These are phyloP conservation scores for Astreopora myriophthalma DNA, from an alignment of 64 coral and sea anemone species.

Conservation along the genomic window DNA sequence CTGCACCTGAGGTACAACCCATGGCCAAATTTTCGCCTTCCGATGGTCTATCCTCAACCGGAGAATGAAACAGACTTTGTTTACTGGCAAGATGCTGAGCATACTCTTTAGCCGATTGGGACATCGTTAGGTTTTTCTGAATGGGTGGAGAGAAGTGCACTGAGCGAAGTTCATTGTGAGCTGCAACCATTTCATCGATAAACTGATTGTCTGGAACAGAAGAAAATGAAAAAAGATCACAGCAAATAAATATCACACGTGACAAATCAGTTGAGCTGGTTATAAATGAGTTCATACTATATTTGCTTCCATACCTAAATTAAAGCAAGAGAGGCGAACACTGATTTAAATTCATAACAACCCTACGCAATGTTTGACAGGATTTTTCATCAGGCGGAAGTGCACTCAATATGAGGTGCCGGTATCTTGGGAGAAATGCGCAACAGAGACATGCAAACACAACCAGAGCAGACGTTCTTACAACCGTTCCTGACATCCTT, in stretches of 20 bases:
- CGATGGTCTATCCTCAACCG: background rate
- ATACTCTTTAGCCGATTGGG: constrained; percentile 19
- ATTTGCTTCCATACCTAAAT: too few species aligned
- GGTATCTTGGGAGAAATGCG: too few species aligned
- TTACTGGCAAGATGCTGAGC: constrained; percentile 23
- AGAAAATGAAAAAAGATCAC: background rate
- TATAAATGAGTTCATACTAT: too few species aligned
- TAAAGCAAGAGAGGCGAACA: too few species aligned
- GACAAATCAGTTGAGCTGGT: background rate
- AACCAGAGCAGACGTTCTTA: too few species aligned
- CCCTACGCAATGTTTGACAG: too few species aligned
- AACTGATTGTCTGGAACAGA: constrained; percentile 2
- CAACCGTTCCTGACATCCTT: background rate
- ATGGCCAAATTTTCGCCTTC: constrained; percentile 58
- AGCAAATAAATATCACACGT: background rate
- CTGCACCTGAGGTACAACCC: constrained; percentile 19
- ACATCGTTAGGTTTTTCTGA: constrained; percentile 61
- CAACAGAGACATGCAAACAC: too few species aligned
- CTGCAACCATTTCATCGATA: constrained; percentile 21
- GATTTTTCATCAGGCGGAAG: too few species aligned
- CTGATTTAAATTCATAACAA: too few species aligned
- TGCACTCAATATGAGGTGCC: too few species aligned
- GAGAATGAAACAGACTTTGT: constrained; percentile 41
- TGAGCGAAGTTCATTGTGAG: constrained; percentile 71
- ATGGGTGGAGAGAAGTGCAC: constrained; percentile 57